These are phyloP conservation scores for Drosophila kurseongensis DNA, from an alignment of 1,140 invertebrate genomes.

Conservation along the genomic window DNA sequence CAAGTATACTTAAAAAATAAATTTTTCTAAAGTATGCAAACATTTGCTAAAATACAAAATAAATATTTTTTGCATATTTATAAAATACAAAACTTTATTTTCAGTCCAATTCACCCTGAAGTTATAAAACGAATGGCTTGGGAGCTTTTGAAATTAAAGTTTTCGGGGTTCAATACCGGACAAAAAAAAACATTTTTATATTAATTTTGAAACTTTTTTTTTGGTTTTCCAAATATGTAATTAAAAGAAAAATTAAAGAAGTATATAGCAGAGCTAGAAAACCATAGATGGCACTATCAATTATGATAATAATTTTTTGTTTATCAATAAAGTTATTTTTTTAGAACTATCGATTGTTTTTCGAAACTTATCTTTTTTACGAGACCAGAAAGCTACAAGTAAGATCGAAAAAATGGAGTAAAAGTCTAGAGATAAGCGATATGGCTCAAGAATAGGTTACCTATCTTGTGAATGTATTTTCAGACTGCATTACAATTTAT, in stretches of 20 bases:
- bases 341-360: constrained; percentile 1
- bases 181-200: neutral
- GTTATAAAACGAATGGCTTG: neutral
- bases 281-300: constrained; percentile 10
- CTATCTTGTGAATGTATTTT: too few species aligned
- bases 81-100: neutral
- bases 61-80: neutral
- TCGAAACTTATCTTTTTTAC: neutral
- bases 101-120: neutral
- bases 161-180: neutral
- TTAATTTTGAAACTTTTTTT: too few species aligned
- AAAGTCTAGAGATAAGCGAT: too few species aligned
- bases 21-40: constrained; percentile 3
- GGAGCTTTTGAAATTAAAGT: neutral
- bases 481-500: too few species aligned
- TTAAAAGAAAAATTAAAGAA: neutral
- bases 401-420: neutral
- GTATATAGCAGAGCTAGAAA: constrained; percentile 5
- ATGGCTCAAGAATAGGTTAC: too few species aligned
- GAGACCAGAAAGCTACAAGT: neutral
- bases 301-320: neutral
- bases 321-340: neutral
- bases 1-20: constrained; percentile 14
- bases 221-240: neutral
- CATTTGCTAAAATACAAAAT: constrained; percentile 5